Evolutionary conservation across 1,140 invertebrate genomes (phyloP).

Genomic region (Scaptomyza graminum): DNA sequence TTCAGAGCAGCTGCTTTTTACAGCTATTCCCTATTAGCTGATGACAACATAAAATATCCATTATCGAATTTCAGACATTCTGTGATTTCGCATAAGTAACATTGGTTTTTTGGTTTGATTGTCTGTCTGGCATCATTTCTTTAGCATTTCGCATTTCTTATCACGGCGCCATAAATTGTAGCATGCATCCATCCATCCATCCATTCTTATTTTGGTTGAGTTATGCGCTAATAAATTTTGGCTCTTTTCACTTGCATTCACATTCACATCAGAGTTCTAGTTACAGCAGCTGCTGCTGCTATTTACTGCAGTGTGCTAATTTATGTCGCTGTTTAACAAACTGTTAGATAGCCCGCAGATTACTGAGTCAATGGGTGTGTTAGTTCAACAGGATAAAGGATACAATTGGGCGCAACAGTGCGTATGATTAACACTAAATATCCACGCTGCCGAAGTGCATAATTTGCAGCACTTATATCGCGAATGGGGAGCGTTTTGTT

Average conservation of each 20-base stretch:
- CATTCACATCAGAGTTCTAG: conserved; percentile 31
- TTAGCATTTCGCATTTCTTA: conserved; percentile 36
- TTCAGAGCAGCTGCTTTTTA: too few species aligned
- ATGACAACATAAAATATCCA: too few species aligned
- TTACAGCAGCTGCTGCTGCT: not conserved
- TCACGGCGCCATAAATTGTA: conserved; percentile 56
- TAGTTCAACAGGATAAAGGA: conserved; percentile 26
- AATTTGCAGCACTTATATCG: conserved; percentile 10
- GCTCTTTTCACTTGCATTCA: conserved; percentile 48
- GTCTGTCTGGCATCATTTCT: conserved; percentile 28
- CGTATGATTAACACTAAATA: conserved; percentile 69
- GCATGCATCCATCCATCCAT: conserved; percentile 68
- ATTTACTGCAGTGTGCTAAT: conserved; percentile 5
- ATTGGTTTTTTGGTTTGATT: not conserved
- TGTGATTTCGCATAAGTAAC: too few species aligned
- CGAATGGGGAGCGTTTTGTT: conserved; percentile 14
- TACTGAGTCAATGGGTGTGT: not conserved
- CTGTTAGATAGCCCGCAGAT: conserved; percentile 19
- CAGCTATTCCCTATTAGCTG: too few species aligned
- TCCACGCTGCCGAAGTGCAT: conserved; percentile 19
- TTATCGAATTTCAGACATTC: too few species aligned
- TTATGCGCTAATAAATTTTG: conserved; percentile 77
- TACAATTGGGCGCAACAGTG: conserved; percentile 52
- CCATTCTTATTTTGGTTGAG: conserved; percentile 58
- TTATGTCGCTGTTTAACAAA: conserved; percentile 27